A percentile compares a stretch with the other conserved stretches of the same genome.
phyloP scores from a whole-genome alignment of 2,888 invertebrate species.

The Apotomis turbidana region DNA sequence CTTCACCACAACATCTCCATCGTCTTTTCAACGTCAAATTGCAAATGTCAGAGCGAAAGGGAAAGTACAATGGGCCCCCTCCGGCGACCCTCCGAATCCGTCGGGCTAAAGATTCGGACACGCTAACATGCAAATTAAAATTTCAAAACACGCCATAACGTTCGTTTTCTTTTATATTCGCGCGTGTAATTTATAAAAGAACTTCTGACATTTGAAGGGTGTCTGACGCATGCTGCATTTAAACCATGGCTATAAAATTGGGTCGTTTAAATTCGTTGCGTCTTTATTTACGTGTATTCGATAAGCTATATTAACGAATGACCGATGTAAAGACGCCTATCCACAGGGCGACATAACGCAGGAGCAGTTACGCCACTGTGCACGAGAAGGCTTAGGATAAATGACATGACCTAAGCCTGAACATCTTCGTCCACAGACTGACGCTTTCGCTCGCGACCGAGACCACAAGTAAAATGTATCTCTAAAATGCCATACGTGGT shows the following conservation, averaged over 20 bases:
- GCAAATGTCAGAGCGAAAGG: constrained; percentile 52
- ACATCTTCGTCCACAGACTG: too few species aligned
- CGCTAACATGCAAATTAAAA: constrained; percentile 37
- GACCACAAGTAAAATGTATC: background rate
- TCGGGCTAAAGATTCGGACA: constrained; percentile 32
- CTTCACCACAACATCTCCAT: constrained; percentile 51
- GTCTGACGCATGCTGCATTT: background rate
- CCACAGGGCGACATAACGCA: too few species aligned
- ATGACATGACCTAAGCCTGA: too few species aligned
- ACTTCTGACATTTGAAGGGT: constrained; percentile 7
- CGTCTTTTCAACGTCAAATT: constrained; percentile 50
- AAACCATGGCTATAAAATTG: background rate
- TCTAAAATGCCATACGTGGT: background rate
- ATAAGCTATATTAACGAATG: background rate
- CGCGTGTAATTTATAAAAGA: constrained; percentile 23
- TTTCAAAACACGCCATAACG: constrained; percentile 26
- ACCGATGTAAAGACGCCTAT: background rate
- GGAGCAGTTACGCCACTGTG: too few species aligned
- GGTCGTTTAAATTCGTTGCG: background rate
- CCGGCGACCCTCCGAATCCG: constrained; percentile 30
- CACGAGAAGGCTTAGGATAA: too few species aligned
- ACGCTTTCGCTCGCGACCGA: too few species aligned
- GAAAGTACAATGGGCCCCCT: constrained; percentile 45
- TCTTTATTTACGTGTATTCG: background rate
- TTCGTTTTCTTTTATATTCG: constrained; percentile 24